Base-by-base conservation (phyloP, 1,140 invertebrate species). In the Drosophila subobscura region DNA sequence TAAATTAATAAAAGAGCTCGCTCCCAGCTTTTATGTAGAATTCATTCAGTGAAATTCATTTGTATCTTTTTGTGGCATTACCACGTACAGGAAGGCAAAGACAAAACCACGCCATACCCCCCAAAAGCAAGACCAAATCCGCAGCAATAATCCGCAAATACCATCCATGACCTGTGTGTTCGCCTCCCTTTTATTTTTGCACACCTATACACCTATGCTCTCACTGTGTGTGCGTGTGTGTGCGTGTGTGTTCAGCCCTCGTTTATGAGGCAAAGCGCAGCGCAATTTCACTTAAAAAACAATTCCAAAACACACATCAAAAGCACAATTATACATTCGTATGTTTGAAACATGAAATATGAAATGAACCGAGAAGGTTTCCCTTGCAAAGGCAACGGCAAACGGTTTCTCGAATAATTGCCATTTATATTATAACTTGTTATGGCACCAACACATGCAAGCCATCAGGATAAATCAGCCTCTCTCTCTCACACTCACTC, bases 381-480 rank as follows among this genome's bases (percentile, higher is more conserved):
- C 27, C 54, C 56, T 68, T 50, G 45, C 40, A 29, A 20, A 20
- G 16, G 16, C 16, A 20, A 20, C 16, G 16, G 16, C 16, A 20
- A 20, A 20, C 16, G 16, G 16, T 20, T 20, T 20, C 16, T 20
- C 16, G 16, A 20, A 20, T 86, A 88, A 86, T 88, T 86, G 77
- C 83, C 64, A 81, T 88, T 86, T 83, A 88, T 86, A 88, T 85
- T 81, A 88, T 88, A 88, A 88, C 83, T 88, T 88, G 84, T 89
- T 88, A 88, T 88, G 72, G 75, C 78, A 79, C 83, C 56, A 83
- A 86, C 83, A 86, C 83, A 86, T 81, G 81, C 81, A 77, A 72
- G 52, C 65, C 61, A 51, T 37, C 66, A 80, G 80, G 72, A 84
- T 70, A 80, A 72, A 79, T 63, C 40, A 56, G 44, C 8, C 27